Evolutionary conservation across 2,888 invertebrate genomes (phyloP), one percentile per base, ranked within the genome.

Genomic region (Pollenia angustigena): DNA sequence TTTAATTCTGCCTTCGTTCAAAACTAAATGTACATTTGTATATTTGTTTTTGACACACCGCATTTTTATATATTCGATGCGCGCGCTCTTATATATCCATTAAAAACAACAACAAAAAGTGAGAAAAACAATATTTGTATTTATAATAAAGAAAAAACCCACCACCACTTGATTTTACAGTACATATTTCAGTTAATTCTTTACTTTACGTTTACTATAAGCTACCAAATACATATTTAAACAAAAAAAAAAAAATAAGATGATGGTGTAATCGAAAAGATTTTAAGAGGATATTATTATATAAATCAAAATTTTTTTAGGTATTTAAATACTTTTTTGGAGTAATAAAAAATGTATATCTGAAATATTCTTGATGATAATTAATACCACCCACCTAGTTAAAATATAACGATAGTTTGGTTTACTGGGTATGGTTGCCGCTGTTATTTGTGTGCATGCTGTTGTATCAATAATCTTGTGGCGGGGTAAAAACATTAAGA

Each of bases 41-140:
- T 6, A 52, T 52, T 60, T 64, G 11, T 54, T 75, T 69, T 11
- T 69, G 52, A 62, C 69, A 79, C 71, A 79, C 72, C 56, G 71
- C 60, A 48, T 76, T 58, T 74, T 58, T 50, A 60, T 74, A 44
- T 23, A 79, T 54, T 68, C 58, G 72, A 64, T 74, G 86, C 76
- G 87, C 84, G 83, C 83, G 75, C 79, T 83, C 79, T 80, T 50
- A 62, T 56, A 32, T 32, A 42, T 75, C 60, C 40, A 75, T 68
- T 48, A 32, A 42, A 52, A 42, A 78, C 40, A 72, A 78, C 58
- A 71, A 78, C 40, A 60, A 40, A 68, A 54, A 10, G 4, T 8
- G 40, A 78, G 52, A 76, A 56, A 54, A 14, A 72, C 44, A 44
- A 66, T 48, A 64, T 14, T 54, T 50, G 18, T 50, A 32, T 23